phyloP scores from a whole-genome alignment of 2,888 invertebrate species.

The Cataglyphis cursor region DNA sequence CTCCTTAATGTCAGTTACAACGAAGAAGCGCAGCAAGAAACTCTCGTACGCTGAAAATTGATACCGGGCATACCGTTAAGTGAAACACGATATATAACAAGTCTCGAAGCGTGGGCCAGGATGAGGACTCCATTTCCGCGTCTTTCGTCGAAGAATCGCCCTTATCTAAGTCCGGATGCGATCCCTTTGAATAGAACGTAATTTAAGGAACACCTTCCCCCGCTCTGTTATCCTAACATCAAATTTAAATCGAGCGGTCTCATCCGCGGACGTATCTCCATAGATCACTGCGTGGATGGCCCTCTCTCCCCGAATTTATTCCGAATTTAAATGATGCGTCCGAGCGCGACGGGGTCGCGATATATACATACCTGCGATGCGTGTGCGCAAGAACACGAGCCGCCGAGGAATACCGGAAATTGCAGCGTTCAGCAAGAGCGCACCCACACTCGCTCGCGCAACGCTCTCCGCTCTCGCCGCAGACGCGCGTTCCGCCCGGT shows the following conservation, averaged over 20 bases:
- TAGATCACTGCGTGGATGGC: slow-evolving; percentile 21
- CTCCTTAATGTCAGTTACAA: slow-evolving; percentile 21
- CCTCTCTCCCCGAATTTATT: slow-evolving; percentile 44
- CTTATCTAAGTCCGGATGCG: slow-evolving; percentile 59
- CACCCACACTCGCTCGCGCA: neutral
- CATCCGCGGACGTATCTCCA: slow-evolving; percentile 28
- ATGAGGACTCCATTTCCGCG: slow-evolving; percentile 53
- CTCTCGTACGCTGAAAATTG: slow-evolving; percentile 20
- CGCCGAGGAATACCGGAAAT: slow-evolving; percentile 54
- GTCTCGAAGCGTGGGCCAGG: slow-evolving; percentile 44
- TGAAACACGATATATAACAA: slow-evolving; percentile 53
- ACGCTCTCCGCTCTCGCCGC: neutral
- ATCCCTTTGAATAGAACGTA: slow-evolving; percentile 59
- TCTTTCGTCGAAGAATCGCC: slow-evolving; percentile 42
- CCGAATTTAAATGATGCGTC: slow-evolving; percentile 40
- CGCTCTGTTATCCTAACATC: slow-evolving; percentile 57
- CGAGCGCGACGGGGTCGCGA: neutral
- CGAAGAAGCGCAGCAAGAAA: slow-evolving; percentile 30
- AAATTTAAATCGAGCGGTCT: slow-evolving; percentile 58
- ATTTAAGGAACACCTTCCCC: slow-evolving; percentile 49
- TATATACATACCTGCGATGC: neutral
- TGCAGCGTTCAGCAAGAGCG: slow-evolving; percentile 51
- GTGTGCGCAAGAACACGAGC: slow-evolving; percentile 37
- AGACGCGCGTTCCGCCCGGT: slow-evolving; percentile 36
- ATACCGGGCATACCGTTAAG: slow-evolving; percentile 39